Evolutionary conservation across 1,140 invertebrate genomes (phyloP).

Genomic region (Mizuhopecten yessoensis): DNA sequence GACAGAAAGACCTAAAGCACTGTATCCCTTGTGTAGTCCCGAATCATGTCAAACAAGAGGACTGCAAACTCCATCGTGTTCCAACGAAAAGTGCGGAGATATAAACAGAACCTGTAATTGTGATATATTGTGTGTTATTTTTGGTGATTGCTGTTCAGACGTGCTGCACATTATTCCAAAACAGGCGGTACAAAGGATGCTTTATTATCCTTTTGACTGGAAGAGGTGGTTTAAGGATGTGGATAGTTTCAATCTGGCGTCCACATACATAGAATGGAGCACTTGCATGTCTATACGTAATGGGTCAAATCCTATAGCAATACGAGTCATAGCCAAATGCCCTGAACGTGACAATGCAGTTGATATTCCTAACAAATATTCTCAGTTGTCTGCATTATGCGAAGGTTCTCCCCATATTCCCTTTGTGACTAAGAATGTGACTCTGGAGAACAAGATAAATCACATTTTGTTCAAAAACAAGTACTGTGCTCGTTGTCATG

Average conservation of each 20-base stretch:
- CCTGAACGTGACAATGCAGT: neutral
- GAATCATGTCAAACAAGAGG: neutral
- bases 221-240: neutral
- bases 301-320: neutral
- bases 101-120: neutral
- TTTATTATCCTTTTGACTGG: neutral
- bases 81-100: neutral
- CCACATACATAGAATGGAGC: neutral
- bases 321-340: neutral
- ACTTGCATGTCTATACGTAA: neutral
- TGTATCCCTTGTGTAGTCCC: neutral
- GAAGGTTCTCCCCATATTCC: neutral
- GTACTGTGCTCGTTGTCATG: conserved; percentile 6
- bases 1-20: too few species aligned
- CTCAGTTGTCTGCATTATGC: neutral
- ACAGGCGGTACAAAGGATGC: neutral
- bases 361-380: neutral
- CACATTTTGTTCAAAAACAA: neutral
- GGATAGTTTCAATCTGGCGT: neutral
- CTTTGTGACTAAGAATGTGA: neutral
- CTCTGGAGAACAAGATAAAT: neutral
- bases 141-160: conserved; percentile 8
- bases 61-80: neutral
- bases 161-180: neutral
- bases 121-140: neutral